Conservation (phyloP, 2,797 vertebrate species). For the Hypotaenidia okinawae region DNA sequence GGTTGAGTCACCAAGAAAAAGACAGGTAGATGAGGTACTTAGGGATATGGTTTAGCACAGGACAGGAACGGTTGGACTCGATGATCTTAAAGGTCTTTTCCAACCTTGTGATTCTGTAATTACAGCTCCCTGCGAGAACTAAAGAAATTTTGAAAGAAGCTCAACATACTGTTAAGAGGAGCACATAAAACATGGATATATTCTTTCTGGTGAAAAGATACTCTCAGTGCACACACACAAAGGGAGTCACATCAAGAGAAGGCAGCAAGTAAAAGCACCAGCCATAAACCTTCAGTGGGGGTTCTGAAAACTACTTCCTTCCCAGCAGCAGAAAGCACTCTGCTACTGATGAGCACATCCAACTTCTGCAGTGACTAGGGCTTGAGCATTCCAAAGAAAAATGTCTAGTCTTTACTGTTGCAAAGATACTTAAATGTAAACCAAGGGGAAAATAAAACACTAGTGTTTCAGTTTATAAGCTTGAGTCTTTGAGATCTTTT, state of each 20-base stretch:
- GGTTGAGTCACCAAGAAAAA: too few relatives aligned
- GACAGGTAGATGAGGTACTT: too few relatives aligned
- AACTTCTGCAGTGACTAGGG: background rate
- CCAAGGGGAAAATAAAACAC: background rate
- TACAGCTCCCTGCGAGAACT: background rate
- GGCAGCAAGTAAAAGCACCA: background rate
- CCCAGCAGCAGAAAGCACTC: background rate
- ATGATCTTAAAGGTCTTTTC: too few relatives aligned
- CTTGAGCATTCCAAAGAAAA: background rate
- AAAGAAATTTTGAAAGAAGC: background rate
- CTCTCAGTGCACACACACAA: background rate
- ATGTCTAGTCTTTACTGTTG: background rate
- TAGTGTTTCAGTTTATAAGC: background rate
- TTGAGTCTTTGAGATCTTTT: background rate
- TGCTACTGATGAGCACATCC: background rate
- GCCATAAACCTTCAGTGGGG: background rate
- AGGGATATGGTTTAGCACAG: too few relatives aligned
- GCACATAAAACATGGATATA: background rate
- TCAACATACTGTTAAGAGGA: background rate
- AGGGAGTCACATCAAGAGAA: background rate
- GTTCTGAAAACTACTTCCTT: background rate
- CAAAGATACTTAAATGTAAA: background rate
- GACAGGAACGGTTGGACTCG: too few relatives aligned
- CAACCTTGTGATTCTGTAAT: too few relatives aligned
- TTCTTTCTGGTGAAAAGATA: background rate